Evolutionary conservation across 2,888 invertebrate species (phyloP), one percentile per base, ranked within the genome.

Genomic region (Marasmarcha lunaedactyla): DNA sequence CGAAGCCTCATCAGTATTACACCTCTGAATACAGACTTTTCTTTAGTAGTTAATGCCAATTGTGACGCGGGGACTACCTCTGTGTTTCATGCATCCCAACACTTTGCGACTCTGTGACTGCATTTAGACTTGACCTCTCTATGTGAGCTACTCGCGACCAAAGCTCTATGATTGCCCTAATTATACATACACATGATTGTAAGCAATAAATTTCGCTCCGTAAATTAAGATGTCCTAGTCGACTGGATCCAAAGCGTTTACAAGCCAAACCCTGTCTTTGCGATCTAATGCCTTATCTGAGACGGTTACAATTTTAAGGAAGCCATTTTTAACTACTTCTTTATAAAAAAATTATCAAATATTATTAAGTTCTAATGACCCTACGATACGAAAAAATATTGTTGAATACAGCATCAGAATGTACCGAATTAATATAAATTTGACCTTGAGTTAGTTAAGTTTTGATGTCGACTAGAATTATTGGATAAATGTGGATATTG

Each of bases 91-190:
- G 66, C 65, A 61, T n/a, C 33, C 36, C 6, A 20, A 10, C 12
- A 11, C 15, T 11, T 36, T 11, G n/a, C n/a, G n/a, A n/a, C n/a
- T 61, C 76, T 73, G 79, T 78, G 79, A 76, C 78, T 76, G 74
- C 55, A 68, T 67, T 70, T 65, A 55, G 57, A 65, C 20, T 20
- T 20, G 20, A 20, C 55, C 59, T 59, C 42, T 47, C 64, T 66
- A 69, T 52, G 59, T 63, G 64, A 62, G 55, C 68, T 69, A 71
- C 7, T 20, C 63, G 59, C 61, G 58, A 42, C 41, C 44, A 46
- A 72, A 73, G 74, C 76, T 67, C 50, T 57, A 55, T 44, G 41
- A 46, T 53, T 62, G 59, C 55, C 50, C 50, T 52, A 56, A 53
- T 59, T 54, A 48, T 51, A 55, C 55, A 61, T 46, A 54, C 60